Percentiles rank a stretch among this genome's conserved stretches.
These are phyloP conservation scores for Drosophila cognata DNA, from an alignment of 2,888 invertebrate species.

Conservation along the genomic window DNA sequence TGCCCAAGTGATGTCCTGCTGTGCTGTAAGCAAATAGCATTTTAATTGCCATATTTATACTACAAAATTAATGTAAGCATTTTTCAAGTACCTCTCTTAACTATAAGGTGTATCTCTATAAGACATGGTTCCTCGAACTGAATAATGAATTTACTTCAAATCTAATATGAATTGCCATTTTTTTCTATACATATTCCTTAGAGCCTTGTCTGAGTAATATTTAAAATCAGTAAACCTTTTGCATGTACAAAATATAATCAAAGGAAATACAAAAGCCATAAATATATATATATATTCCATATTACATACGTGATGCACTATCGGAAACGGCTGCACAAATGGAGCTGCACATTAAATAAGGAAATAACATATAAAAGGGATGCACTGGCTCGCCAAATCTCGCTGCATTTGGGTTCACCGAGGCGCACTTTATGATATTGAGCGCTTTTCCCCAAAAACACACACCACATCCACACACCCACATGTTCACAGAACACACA, in stretches of 20 bases:
- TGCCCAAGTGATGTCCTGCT: neutral
- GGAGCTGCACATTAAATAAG: conserved; percentile 35
- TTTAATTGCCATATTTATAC: conserved; percentile 10
- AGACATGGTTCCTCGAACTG: neutral
- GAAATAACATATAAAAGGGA: conserved; percentile 36
- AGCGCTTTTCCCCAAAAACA: conserved; percentile 8
- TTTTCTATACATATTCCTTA: neutral
- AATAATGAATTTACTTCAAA: neutral
- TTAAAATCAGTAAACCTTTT: neutral
- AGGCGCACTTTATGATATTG: conserved; percentile 65
- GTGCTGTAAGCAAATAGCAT: conserved; percentile 13
- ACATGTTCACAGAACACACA: neutral
- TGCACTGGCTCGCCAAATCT: conserved; percentile 50
- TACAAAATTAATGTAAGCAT: neutral
- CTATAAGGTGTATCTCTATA: neutral
- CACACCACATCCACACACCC: conserved; percentile 3
- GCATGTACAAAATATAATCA: no score
- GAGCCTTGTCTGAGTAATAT: neutral
- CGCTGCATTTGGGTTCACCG: conserved; percentile 45
- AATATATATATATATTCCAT: neutral
- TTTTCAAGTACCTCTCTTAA: neutral
- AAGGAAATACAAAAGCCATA: neutral
- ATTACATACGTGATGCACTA: neutral
- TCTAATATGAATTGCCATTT: neutral
- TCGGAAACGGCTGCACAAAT: conserved; percentile 18